A percentile compares a stretch with the other conserved stretches of the same genome.
Evolutionary conservation across 2,888 invertebrate genomes (phyloP).

Genomic region (Adelognathus sp.): DNA sequence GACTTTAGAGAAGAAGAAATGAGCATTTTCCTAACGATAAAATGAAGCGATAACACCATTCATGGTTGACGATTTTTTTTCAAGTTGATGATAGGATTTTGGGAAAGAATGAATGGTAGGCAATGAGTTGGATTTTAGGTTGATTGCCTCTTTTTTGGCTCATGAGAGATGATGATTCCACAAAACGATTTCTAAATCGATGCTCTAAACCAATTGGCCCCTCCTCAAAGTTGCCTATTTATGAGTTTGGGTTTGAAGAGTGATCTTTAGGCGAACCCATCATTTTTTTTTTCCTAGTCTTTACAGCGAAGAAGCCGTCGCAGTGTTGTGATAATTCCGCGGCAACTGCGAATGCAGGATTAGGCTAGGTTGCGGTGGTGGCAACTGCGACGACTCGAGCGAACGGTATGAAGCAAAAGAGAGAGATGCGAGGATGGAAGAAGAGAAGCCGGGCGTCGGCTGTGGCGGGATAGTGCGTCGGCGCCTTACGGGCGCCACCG

Average conservation of each 20-base stretch:
- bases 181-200: background rate
- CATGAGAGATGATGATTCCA: too few relatives aligned
- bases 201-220: background rate
- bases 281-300: background rate
- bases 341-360: background rate
- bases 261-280: background rate
- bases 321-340: background rate
- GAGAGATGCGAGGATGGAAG: conserved; percentile 28
- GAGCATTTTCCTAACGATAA: too few relatives aligned
- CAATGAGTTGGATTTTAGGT: too few relatives aligned
- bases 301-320: background rate
- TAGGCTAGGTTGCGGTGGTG: conserved; percentile 17
- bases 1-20: too few relatives aligned
- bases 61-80: too few relatives aligned
- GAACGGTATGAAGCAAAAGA: conserved; percentile 25
- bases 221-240: too few relatives aligned
- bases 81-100: too few relatives aligned
- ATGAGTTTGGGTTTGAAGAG: too few relatives aligned
- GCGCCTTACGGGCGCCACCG: conserved; percentile 76
- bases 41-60: too few relatives aligned
- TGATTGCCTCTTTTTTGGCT: too few relatives aligned
- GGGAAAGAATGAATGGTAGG: too few relatives aligned
- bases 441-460: conserved; percentile 56
- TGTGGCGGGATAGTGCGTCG: conserved; percentile 71
- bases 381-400: conserved; percentile 1